phyloP scores from a whole-genome alignment of 2,113 vertebrate genomes.

The Potamarius usumacintae region DNA sequence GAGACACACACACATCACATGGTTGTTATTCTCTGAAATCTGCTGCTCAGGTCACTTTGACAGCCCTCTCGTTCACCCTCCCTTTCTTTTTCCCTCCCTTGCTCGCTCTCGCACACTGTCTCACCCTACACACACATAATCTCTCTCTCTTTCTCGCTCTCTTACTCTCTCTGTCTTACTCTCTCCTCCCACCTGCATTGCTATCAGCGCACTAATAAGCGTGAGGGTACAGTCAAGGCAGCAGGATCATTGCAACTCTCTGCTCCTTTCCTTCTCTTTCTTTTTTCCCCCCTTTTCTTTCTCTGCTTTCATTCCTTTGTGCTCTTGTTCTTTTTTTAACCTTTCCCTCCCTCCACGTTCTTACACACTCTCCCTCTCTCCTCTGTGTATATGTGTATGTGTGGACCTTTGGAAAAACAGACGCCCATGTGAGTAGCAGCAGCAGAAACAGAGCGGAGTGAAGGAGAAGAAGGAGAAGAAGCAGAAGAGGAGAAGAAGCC shows the following conservation, averaged over 20 bases:
- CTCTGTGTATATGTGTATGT: conserved; percentile 57
- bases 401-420: conserved; percentile 70
- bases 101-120: conserved; percentile 23
- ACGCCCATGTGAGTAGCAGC: conserved; percentile 77
- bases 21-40: conserved; percentile 77
- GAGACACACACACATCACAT: conserved; percentile 73
- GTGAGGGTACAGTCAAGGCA: conserved; percentile 46
- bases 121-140: conserved; percentile 28
- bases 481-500: conserved; percentile 44
- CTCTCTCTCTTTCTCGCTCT: conserved; percentile 33
- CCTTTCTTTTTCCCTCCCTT: conserved; percentile 30
- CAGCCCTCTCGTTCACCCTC: conserved; percentile 63
- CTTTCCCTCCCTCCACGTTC: conserved; percentile 48
- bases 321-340: conserved; percentile 50
- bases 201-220: conserved; percentile 72
- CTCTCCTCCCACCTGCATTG: conserved; percentile 70
- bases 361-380: conserved; percentile 28
- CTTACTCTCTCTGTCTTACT: conserved; percentile 60
- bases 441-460: conserved; percentile 48
- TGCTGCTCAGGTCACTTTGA: conserved; percentile 76
- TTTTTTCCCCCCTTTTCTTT: conserved; percentile 48
- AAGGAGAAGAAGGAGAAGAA: conserved; percentile 9
- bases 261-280: conserved; percentile 60
- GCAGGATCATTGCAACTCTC: conserved; percentile 61
- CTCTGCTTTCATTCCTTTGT: conserved; percentile 58